Percentiles rank a stretch among this genome's conserved stretches.
phyloP scores from a whole-genome alignment of 2,888 invertebrate species.

The Dendrolimus pini region DNA sequence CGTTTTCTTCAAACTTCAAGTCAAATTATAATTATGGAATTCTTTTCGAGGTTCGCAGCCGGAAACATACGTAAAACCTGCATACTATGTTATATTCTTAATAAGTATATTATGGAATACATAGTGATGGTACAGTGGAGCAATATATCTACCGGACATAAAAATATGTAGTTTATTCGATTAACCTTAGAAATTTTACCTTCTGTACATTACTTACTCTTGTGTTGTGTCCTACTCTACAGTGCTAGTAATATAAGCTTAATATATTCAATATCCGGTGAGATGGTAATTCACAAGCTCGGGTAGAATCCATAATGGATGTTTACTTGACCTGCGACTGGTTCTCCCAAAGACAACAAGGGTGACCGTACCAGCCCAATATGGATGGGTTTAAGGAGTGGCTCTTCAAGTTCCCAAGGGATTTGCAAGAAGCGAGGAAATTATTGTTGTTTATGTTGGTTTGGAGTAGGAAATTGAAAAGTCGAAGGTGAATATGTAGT shows the following conservation, averaged over 20 bases:
- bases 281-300: constrained; percentile 69
- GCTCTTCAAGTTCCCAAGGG: constrained; percentile 4
- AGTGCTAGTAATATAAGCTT: constrained; percentile 57
- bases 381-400: not conserved
- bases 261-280: constrained; percentile 75
- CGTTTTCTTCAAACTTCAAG: too few relatives aligned
- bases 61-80: too few relatives aligned
- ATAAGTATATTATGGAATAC: too few relatives aligned
- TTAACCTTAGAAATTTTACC: not conserved
- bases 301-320: constrained; percentile 74
- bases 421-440: not conserved
- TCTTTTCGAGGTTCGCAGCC: too few relatives aligned
- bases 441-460: constrained; percentile 1
- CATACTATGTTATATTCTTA: too few relatives aligned
- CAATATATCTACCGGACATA: too few relatives aligned
- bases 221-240: constrained; percentile 23
- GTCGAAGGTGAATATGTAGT: not conserved
- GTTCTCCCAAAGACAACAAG: constrained; percentile 77
- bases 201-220: not conserved
- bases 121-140: too few relatives aligned
- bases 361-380: constrained; percentile 36
- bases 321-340: constrained; percentile 76
- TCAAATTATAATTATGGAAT: too few relatives aligned
- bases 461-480: not conserved
- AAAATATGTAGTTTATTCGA: too few relatives aligned